Evolutionary conservation across 2,888 invertebrate species (phyloP).

Genomic region (Mechanitis mazaeus): DNA sequence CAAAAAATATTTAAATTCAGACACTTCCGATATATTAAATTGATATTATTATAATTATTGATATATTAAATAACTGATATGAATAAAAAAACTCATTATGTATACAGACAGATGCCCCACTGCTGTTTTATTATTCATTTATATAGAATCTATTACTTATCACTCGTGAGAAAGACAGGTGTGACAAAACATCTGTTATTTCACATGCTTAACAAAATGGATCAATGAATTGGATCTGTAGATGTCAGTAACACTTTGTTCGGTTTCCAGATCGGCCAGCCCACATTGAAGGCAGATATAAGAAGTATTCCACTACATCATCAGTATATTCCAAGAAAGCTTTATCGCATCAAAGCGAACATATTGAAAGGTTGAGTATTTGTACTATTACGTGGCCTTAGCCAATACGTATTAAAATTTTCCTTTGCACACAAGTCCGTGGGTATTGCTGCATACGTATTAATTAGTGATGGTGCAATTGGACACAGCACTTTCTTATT

Average conservation of each 20-base stretch:
- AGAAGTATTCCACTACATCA: constrained; percentile 72
- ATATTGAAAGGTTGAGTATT: constrained; percentile 61
- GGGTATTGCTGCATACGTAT: constrained; percentile 2
- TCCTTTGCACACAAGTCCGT: background rate
- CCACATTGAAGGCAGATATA: constrained; percentile 71
- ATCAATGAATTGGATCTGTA: constrained; percentile 41
- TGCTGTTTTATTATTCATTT: too few species aligned
- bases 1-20: too few species aligned
- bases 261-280: constrained; percentile 62
- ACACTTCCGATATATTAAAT: too few species aligned
- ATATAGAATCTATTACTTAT: constrained; percentile 4
- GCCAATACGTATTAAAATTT: constrained; percentile 1
- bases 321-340: constrained; percentile 72
- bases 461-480: constrained; percentile 5
- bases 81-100: too few species aligned
- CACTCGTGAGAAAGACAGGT: constrained; percentile 20
- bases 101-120: too few species aligned
- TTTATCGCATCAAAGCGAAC: constrained; percentile 67
- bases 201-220: constrained; percentile 34
- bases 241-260: constrained; percentile 35
- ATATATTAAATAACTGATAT: too few species aligned
- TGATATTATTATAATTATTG: too few species aligned
- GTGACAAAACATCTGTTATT: constrained; percentile 30
- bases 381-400: constrained; percentile 1
- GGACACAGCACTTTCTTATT: constrained; percentile 8